Evolutionary conservation across 2,797 vertebrate genomes (phyloP).

Genomic region (Sarcoramphus papa): DNA sequence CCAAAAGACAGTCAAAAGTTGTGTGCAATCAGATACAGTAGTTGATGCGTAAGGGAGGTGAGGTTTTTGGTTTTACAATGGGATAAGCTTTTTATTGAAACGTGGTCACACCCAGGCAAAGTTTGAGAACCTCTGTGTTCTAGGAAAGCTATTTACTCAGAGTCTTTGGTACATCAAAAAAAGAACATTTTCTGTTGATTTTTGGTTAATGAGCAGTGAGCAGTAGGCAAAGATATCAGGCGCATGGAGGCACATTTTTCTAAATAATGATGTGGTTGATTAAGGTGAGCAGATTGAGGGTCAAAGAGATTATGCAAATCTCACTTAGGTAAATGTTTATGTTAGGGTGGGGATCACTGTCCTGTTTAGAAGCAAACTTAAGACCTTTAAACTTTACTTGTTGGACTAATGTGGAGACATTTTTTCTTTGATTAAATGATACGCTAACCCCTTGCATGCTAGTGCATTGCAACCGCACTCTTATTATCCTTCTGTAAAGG

Average conservation of each 20-base stretch:
- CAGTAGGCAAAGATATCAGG: not conserved
- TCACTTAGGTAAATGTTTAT: constrained; percentile 21
- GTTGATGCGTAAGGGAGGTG: not conserved
- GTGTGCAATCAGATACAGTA: not conserved
- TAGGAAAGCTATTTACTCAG: not conserved
- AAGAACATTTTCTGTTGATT: constrained; percentile 31
- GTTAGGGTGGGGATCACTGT: not conserved
- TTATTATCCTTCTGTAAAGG: not conserved
- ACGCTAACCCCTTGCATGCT: not conserved
- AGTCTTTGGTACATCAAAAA: constrained; percentile 6
- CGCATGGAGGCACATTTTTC: not conserved
- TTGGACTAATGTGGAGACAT: not conserved
- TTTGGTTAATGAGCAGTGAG: constrained; percentile 42
- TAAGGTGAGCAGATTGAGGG: not conserved
- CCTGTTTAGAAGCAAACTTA: not conserved
- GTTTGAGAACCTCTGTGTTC: not conserved
- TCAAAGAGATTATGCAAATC: constrained; percentile 51
- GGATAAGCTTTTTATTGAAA: not conserved
- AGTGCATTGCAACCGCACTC: not conserved
- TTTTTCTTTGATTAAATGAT: not conserved
- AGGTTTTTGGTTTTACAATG: not conserved
- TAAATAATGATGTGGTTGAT: constrained; percentile 1
- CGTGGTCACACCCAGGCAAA: not conserved
- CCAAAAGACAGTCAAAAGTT: not conserved
- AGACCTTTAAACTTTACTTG: constrained; percentile 35